Conservation (phyloP, 1,140 invertebrate genomes). For the Bradysia coprophila region DNA sequence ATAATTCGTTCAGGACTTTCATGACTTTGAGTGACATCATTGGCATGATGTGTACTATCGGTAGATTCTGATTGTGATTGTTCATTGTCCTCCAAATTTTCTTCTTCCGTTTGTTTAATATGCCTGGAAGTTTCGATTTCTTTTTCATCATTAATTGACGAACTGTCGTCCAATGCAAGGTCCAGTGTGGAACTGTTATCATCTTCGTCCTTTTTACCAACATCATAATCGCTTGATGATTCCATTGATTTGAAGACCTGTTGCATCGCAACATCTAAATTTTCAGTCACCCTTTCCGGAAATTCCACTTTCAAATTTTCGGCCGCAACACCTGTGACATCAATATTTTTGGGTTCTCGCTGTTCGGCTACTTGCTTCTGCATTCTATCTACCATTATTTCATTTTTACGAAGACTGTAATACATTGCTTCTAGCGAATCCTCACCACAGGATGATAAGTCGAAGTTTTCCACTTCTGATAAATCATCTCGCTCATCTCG, state of each 20-base stretch:
- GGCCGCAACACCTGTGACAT: too few species aligned
- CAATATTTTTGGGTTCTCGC: background rate
- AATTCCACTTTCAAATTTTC: background rate
- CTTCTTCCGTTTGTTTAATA: background rate
- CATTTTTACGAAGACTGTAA: slow-evolving; percentile 10
- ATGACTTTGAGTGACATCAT: background rate
- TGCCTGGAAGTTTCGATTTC: too few species aligned
- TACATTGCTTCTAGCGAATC: slow-evolving; percentile 11
- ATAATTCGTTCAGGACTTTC: background rate
- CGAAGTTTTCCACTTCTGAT: slow-evolving; percentile 3
- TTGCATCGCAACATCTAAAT: background rate
- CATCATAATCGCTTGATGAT: background rate
- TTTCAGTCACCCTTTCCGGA: background rate
- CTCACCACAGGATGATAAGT: slow-evolving; percentile 5
- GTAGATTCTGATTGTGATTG: background rate
- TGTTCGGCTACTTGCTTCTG: slow-evolving; percentile 9
- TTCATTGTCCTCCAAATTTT: background rate
- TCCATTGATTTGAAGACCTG: background rate
- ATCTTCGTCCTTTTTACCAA: too few species aligned
- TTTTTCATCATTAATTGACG: too few species aligned
- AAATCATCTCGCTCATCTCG: slow-evolving; percentile 1
- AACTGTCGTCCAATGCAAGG: too few species aligned
- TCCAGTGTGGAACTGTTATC: too few species aligned
- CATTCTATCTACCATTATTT: slow-evolving; percentile 14
- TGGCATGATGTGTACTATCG: background rate